Base-by-base conservation (phyloP, 92 coral and sea anemone species). In the Meandrina meandrites region DNA sequence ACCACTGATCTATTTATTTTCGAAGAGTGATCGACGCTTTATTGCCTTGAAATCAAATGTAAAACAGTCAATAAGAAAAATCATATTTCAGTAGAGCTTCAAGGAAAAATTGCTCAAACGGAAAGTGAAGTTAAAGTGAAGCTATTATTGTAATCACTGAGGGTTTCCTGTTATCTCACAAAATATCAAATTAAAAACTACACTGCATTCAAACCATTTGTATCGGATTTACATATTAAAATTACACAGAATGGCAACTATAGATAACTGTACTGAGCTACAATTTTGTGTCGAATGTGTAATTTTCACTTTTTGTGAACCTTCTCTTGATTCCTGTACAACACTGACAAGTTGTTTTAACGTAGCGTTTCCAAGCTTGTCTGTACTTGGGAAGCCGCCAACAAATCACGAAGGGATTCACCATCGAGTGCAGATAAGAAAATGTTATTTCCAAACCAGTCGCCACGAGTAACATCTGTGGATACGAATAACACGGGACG, bases 221-320 rank as follows among this genome's bases (percentile, higher is more conserved):
- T 30, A 30, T 62, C 30, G 32, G 24, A 66, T 27, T 66, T 66
- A 2, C 71, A 28, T 66, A 24, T 48, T 24, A 60, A 27, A 24
- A 24, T 24, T 24, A 10, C 16, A 1, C 3, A 66, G 3, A 66
- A 11, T 27, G n/a, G 16, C 51, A 18, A 12, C 6, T 31, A 35
- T 62, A 19, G 69, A 22, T 62, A 6, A 62, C n/a, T 60, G 8
- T 17, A 34, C 48, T 21, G n/a, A n/a, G 56, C 57, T 81, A 81
- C 73, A 81, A 1, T 81, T 81, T 81, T 40, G 75, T 81, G 27
- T 81, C 84, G n/a, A 81, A 81, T 31, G 74, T 64, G 21, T n/a
- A 60, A 14, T 60, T 22, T 24, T 24, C 74, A 5, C 22, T 81
- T 66, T 21, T 22, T 53, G 17, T 62, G 50, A 22, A 21, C 27